Evolutionary conservation across 2,888 invertebrate species (phyloP).

Genomic region (Sisyra nigra): DNA sequence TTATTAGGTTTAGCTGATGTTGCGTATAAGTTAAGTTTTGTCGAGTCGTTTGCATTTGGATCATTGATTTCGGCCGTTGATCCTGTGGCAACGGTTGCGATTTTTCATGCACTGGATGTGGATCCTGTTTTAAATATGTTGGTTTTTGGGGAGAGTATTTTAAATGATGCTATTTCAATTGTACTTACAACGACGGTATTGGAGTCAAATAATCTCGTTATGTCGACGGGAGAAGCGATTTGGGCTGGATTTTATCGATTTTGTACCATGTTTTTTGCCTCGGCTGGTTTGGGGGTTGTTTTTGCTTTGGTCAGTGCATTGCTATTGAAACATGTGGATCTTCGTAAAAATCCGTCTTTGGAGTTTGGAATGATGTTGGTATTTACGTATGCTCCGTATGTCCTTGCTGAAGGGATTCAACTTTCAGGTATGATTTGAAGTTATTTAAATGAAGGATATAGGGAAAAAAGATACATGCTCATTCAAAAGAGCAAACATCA

Average conservation of each 20-base stretch:
- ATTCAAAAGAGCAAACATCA: no score
- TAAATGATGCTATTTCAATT: conserved; percentile 98
- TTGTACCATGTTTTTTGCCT: conserved; percentile 96
- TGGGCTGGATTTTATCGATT: conserved; percentile 78
- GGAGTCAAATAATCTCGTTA: conserved; percentile 48
- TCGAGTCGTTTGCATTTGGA: conserved; percentile 97
- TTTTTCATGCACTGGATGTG: conserved; percentile 93
- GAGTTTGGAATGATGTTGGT: conserved; percentile 98
- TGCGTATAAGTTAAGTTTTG: conserved; percentile 82
- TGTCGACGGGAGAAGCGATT: conserved; percentile 68
- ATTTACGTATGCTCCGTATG: conserved; percentile 97
- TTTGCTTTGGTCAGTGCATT: conserved; percentile 90
- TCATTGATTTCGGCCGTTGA: conserved; percentile 97
- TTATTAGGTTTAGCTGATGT: conserved; percentile 81
- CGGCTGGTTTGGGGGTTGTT: conserved; percentile 88
- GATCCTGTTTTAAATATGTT: conserved; percentile 98
- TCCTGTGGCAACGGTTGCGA: conserved; percentile 97
- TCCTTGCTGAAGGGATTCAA: conserved; percentile 91
- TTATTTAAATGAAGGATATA: no score
- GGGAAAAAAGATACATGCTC: no score
- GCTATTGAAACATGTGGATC: conserved; percentile 85
- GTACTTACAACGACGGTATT: conserved; percentile 84
- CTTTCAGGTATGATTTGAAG: conserved; percentile 75
- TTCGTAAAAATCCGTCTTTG: conserved; percentile 91
- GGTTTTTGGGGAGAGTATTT: conserved; percentile 89